Evolutionary conservation across 2,797 vertebrate genomes (phyloP), one percentile per base, ranked within the genome.

Genomic region (Philypnodon macrostomus): DNA sequence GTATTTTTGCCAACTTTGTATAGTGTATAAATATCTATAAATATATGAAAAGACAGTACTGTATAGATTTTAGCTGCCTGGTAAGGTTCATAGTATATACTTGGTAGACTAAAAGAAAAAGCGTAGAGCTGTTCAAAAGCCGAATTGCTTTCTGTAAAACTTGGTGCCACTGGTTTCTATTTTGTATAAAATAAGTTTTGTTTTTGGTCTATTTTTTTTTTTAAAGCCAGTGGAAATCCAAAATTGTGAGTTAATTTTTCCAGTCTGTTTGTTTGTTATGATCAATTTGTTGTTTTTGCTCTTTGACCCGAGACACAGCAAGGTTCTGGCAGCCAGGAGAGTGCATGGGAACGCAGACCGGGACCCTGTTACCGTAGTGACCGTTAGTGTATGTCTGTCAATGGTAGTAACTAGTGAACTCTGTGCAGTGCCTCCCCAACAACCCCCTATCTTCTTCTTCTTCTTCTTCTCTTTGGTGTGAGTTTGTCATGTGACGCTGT

Each of bases 1-100:
- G 86, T 89, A 85, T 88, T 89, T 88, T 88, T 90, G 87, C 88
- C 88, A 92, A 91, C 88, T 90, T 90, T 92, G 90, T 91, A 92
- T 86, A 92, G 89, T 91, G 90, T 92, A 91, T 86, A 91, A 90
- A 91, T 85, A 88, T 87, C 82, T 89, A 89, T 90, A 88, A 88
- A 90, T 90, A 90, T 90, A 87, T 86, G 85, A 89, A 86, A 87
- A 87, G 78, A 89, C 85, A 85, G 87, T 90, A 90, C 90, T 91
- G 90, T 91, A 91, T 92, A 90, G 89, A 90, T 88, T 88, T 89
- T 92, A 92, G 91, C 86, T 86, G 87, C 89, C 88, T 88, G 84
- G 87, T 88, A 82, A 85, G 88, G 88, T 87, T 84, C 87, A 85
- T 86, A 88, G 86, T 87, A 90, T 89, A 88, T 88, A 84, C 83